Evolutionary conservation across 2,888 invertebrate species (phyloP), one percentile per base, ranked within the genome.

Genomic region (Aphodius sticticus): DNA sequence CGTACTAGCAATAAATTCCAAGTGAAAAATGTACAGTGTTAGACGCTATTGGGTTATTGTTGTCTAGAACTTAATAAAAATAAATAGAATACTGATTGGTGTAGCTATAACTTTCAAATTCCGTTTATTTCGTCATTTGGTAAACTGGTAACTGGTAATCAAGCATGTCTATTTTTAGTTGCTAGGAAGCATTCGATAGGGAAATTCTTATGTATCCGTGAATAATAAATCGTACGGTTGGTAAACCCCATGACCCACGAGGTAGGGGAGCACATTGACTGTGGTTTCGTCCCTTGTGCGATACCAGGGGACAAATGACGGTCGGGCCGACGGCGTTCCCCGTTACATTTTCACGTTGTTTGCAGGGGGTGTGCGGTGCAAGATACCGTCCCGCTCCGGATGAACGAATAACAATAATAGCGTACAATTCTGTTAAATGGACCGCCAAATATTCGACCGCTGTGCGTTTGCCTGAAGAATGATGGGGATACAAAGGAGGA

Each of bases 261-360:
- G 53, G 53, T 53, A 53, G 53, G 53, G 53, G 53, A 53, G 53
- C 53, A 53, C 53, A 53, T 53, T 53, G 53, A 53, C 53, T 53
- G 53, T 12, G 53, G 53, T 53, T 53, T 53, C 53, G 53, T 53
- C 53, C 53, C 53, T 53, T 53, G 26, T 26, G 53, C 53, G 53
- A 2, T 12, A 12, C 53, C 7, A 2, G 53, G 53, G 53, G 53
- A 53, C 53, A 53, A 53, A 53, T 53, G 53, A 53, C 53, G 53
- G 53, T 53, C 53, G 53, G 53, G 7, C 53, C 53, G 53, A 53
- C 53, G 9, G 53, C 53, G 53, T 53, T 53, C 1, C 53, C 2
- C 53, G 2, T 53, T 53, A 53, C 53, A 53, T 53, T 53, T 53
- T 53, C 53, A 53, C 53, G 53, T 53, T 53, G 53, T 53, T 53